Base-by-base conservation (phyloP, 1,140 invertebrate species). In the Microplitis demolitor region DNA sequence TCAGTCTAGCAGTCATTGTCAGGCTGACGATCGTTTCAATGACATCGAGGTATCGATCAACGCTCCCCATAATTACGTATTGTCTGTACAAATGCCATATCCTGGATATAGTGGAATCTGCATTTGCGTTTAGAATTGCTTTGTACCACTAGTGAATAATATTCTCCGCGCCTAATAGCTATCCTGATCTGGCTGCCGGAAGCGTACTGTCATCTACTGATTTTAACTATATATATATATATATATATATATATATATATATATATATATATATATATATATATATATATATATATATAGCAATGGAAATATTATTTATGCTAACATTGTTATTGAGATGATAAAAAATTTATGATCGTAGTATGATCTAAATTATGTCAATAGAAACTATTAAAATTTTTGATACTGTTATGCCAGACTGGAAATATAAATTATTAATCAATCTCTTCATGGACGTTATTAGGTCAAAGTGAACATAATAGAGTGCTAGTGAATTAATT, bases 41-140 rank as follows among this genome's bases (percentile, higher is more conserved):
- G 62, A 70, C 33, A 53, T 51, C 51, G 61, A 61, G 37, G 61
- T 75, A 81, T 80, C 74, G 79, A 80, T 79, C 70, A 70, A 72
- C 72, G 75, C 71, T 77, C 68, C 51, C 73, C 61, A 72, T 78
- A 80, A 81, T 81, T 80, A 81, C 77, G 71, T 54, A 80, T 79
- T 79, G 72, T 77, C 67, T 72, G 66, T 74, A 45, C 72, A 73
- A 71, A 70, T 70, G 37, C 68, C 68, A 70, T 62, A 61, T 70
- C 68, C 68, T 50, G 35, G 24, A 51, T 56, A 14, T 70, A 33
- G 56, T 34, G 31, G 68, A 50, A 33, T 54, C 50, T 64, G 37
- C 60, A 63, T 71, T 45, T 34, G 60, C 39, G 56, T 69, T 69
- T 60, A 69, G 56, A 69, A 69, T 62, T 45, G 60, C 60, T 62